Percentiles rank a stretch among this genome's conserved stretches.
These are phyloP conservation scores for Phycodurus eques DNA, from an alignment of 2,113 vertebrate genomes.

Conservation along the genomic window DNA sequence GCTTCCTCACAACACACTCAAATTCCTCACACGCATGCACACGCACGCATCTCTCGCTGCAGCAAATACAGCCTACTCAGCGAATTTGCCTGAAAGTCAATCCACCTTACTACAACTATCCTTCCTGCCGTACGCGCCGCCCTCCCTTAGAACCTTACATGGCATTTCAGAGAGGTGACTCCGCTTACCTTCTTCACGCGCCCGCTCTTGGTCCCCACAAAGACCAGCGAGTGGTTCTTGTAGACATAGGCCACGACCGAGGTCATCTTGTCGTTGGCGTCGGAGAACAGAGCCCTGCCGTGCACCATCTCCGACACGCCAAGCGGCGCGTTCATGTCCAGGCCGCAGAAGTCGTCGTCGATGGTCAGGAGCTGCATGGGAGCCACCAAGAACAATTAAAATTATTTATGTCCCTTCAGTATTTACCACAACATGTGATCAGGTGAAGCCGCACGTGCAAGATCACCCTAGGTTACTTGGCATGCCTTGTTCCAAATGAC, in stretches of 20 bases:
- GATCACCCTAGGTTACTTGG: not conserved
- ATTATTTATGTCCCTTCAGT: not conserved
- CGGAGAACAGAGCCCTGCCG: conserved; percentile 88
- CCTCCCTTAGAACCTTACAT: conserved; percentile 34
- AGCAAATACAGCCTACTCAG: conserved; percentile 59
- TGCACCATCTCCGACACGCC: conserved; percentile 95
- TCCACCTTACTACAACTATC: conserved; percentile 54
- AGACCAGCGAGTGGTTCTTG: conserved; percentile 97
- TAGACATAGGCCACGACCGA: conserved; percentile 96
- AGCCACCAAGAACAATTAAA: not conserved
- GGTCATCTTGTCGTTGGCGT: conserved; percentile 91
- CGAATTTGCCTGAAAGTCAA: conserved; percentile 66
- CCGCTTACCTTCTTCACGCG: conserved; percentile 93
- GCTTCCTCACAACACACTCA: conserved; percentile 38
- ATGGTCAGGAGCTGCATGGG: conserved; percentile 87
- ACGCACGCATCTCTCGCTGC: conserved; percentile 35
- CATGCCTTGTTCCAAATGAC: not conserved
- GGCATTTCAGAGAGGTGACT: not conserved
- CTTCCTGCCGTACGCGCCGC: conserved; percentile 37
- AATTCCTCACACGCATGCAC: conserved; percentile 34
- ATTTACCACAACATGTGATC: not conserved
- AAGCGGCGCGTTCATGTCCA: conserved; percentile 98
- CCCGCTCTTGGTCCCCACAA: conserved; percentile 93
- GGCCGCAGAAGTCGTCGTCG: conserved; percentile 95
- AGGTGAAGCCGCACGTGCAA: not conserved